phyloP scores from a whole-genome alignment of 2,888 invertebrate genomes.

The Brenthis ino region DNA sequence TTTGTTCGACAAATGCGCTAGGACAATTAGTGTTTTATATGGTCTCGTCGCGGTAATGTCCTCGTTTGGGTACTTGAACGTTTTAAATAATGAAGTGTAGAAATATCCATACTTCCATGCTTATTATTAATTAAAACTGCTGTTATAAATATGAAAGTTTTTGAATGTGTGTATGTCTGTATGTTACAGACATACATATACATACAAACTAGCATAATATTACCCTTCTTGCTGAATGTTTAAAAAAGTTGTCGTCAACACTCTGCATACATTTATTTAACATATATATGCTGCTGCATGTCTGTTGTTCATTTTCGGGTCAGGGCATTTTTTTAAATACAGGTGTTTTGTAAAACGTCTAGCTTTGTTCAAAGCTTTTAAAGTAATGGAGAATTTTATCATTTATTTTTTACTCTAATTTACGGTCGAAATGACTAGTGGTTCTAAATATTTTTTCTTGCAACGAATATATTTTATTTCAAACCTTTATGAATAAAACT shows the following conservation, averaged over 20 bases:
- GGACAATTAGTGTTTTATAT: background rate
- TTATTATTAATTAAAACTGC: too few relatives aligned
- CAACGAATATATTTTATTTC: too few relatives aligned
- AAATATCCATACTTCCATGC: background rate
- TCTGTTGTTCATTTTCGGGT: constrained; percentile 14
- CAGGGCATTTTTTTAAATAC: constrained; percentile 27
- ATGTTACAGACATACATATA: too few relatives aligned
- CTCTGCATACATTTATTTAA: constrained; percentile 11
- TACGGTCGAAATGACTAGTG: background rate
- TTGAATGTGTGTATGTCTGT: too few relatives aligned
- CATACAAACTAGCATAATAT: too few relatives aligned
- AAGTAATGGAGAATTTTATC: constrained; percentile 28
- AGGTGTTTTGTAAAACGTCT: constrained; percentile 18
- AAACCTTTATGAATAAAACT: too few relatives aligned
- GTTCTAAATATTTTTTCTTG: too few relatives aligned
- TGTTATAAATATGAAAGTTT: too few relatives aligned
- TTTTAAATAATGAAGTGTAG: background rate
- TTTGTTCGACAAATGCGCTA: constrained; percentile 22
- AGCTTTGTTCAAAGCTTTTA: constrained; percentile 33
- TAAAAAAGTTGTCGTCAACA: constrained; percentile 2
- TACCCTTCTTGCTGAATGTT: too few relatives aligned
- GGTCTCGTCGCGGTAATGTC: background rate
- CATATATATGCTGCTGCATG: constrained; percentile 17
- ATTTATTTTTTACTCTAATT: background rate
- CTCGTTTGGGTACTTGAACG: background rate